Percentiles rank a stretch among this genome's conserved stretches.
Conservation (phyloP, 2,888 invertebrate genomes). For the Nezara viridula region DNA sequence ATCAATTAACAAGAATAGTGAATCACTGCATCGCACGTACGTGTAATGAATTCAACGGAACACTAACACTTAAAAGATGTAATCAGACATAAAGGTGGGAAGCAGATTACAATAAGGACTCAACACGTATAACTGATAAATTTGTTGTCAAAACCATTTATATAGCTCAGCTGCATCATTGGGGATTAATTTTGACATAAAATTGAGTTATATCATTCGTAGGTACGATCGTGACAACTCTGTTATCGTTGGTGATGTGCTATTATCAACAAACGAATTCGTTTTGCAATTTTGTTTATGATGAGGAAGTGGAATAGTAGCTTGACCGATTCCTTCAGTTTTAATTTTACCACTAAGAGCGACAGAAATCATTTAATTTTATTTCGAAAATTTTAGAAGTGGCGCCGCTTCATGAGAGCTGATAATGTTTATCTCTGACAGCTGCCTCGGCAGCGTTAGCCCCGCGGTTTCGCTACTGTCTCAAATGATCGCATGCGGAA, state of each 20-base stretch:
- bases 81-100: too few species aligned
- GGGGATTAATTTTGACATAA: not conserved
- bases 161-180: not conserved
- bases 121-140: too few species aligned
- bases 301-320: not conserved
- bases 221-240: not conserved
- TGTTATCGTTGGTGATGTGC: not conserved
- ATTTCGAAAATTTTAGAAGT: not conserved
- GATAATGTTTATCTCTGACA: not conserved
- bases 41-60: too few species aligned
- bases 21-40: too few species aligned
- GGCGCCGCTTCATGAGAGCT: not conserved
- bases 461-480: not conserved
- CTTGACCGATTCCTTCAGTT: not conserved
- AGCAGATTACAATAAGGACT: too few species aligned
- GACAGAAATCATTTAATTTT: not conserved
- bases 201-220: not conserved
- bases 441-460: not conserved
- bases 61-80: too few species aligned
- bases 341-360: not conserved
- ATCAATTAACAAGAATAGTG: too few species aligned
- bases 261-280: not conserved
- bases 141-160: too few species aligned
- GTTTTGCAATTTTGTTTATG: not conserved
- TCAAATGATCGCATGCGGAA: not conserved